Evolutionary conservation across 2,797 vertebrate species (phyloP), one percentile per base, ranked within the genome.

Genomic region (Protonibea diacanthus): DNA sequence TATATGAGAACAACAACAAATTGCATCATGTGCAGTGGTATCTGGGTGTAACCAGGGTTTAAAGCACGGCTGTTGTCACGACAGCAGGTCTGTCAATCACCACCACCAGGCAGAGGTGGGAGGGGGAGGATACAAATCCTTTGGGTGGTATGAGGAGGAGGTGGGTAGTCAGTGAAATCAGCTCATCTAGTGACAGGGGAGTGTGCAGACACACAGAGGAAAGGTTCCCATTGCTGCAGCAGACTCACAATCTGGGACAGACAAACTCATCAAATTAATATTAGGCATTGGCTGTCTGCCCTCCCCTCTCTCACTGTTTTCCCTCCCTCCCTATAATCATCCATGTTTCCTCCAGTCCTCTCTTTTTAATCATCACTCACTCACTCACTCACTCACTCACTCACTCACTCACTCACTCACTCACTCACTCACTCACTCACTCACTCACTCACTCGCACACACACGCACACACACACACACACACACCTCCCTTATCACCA

Each of bases 191-290:
- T 33, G 70, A 60, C 48, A 77, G 76, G 45, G 65, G 18, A 38
- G 4, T 38, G 15, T 18, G 44, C 59, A 64, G 52, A 57, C 66
- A 58, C 21, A 79, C 57, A 27, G 55, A 72, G 25, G 53, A 45
- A 29, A 61, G 49, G 44, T 56, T 69, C 52, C 18, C 33, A 10
- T 55, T 27, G 47, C 59, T 5, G 20, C 33, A 45, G 44, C 84
- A 66, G 59, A 74, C 74, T 15, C 20, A 68, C 67, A 78, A 89
- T 91, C 86, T 83, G 83, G 90, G 88, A 82, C 84, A 85, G 74
- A 21, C 67, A 78, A 78, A 84, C 76, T 73, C 88, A 93, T 92
- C 86, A 89, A 81, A 89, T 91, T 85, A 91, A 91, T 86, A 89
- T 86, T 56, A 73, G 73, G 70, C 71, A 62, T 64, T 78, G 85